These are phyloP conservation scores for Leuctra nigra DNA, from an alignment of 2,888 invertebrate genomes.

Conservation along the genomic window DNA sequence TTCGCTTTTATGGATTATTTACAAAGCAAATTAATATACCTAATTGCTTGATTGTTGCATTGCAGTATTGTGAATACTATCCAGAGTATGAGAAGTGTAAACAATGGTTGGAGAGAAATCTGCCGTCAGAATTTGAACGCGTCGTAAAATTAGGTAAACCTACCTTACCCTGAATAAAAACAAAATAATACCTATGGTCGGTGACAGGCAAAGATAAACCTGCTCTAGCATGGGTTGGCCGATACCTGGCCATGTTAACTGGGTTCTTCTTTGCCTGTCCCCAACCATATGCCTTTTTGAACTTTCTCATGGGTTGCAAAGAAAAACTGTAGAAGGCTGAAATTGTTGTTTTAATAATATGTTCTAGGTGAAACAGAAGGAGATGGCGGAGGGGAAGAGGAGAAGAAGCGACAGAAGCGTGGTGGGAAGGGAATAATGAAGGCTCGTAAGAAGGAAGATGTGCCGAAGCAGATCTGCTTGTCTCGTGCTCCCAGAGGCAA, in stretches of 20 bases:
- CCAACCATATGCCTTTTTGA: no score
- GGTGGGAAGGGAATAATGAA: constrained; percentile 96
- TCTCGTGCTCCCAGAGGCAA: constrained; percentile 92
- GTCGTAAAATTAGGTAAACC: constrained; percentile 64
- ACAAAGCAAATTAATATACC: neutral
- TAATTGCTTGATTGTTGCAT: constrained; percentile 27
- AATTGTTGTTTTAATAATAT: no score
- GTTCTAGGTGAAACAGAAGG: constrained; percentile 50
- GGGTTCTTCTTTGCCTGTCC: no score
- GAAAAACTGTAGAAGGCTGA: no score
- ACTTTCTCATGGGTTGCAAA: neutral
- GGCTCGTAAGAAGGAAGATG: constrained; percentile 89
- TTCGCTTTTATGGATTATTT: neutral
- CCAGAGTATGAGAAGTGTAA: constrained; percentile 97
- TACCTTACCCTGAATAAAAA: no score
- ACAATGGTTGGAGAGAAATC: constrained; percentile 89
- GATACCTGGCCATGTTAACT: no score
- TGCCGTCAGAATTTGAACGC: constrained; percentile 90
- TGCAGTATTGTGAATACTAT: constrained; percentile 94
- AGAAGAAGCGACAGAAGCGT: constrained; percentile 92
- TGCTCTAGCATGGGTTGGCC: no score
- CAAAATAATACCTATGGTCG: neutral
- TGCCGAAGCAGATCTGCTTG: constrained; percentile 75
- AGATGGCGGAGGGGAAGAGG: constrained; percentile 74
- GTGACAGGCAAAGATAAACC: no score